Evolutionary conservation across 1,140 invertebrate species (phyloP).

Genomic region (Delia radicum): DNA sequence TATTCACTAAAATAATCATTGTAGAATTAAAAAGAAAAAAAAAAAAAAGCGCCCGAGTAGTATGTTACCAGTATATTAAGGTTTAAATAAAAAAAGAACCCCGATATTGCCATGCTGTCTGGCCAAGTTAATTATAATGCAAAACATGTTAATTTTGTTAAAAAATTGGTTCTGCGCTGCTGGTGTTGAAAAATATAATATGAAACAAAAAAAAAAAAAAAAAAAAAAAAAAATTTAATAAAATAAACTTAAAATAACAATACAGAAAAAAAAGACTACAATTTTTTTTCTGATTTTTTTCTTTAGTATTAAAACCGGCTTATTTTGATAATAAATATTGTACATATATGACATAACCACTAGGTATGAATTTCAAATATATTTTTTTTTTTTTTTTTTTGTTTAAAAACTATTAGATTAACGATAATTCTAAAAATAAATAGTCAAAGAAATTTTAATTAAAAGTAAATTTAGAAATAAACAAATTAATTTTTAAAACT

Average conservation of each 20-base stretch:
- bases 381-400: background rate
- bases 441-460: background rate
- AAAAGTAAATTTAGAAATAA: background rate
- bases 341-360: background rate
- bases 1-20: too few species aligned
- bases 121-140: constrained; percentile 1
- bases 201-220: background rate
- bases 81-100: background rate
- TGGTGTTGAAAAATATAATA: background rate
- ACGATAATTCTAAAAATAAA: background rate
- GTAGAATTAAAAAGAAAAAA: too few species aligned
- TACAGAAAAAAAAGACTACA: background rate
- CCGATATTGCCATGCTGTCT: background rate
- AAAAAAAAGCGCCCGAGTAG: too few species aligned
- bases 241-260: background rate
- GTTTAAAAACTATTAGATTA: too few species aligned
- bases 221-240: background rate
- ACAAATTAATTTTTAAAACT: background rate
- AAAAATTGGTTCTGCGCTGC: background rate
- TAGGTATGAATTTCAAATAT: background rate
- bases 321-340: background rate
- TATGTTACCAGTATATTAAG: too few species aligned
- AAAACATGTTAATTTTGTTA: background rate
- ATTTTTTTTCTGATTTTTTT: background rate
- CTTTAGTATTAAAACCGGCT: background rate